Evolutionary conservation across 1,140 invertebrate genomes (phyloP).

Genomic region (Tyrophagus putrescentiae): DNA sequence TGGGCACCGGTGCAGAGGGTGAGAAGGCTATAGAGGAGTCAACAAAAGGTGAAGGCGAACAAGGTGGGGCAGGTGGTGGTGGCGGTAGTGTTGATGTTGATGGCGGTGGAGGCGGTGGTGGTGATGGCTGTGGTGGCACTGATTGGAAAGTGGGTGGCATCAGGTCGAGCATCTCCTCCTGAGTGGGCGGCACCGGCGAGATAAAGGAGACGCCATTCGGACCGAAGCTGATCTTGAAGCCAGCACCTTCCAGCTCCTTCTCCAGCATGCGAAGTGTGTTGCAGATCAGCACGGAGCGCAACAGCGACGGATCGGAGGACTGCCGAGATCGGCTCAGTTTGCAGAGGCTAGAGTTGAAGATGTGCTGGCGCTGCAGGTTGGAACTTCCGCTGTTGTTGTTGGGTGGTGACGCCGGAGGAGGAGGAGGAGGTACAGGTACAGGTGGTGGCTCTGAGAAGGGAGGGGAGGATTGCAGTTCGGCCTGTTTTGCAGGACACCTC

Average conservation of each 20-base stretch:
- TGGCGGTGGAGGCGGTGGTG: constrained; percentile 22
- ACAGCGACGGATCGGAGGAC: constrained; percentile 71
- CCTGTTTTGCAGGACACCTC: too few species aligned
- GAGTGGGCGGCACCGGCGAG: constrained; percentile 22
- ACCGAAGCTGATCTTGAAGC: constrained; percentile 30
- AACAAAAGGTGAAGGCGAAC: background rate
- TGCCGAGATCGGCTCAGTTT: constrained; percentile 74
- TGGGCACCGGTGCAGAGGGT: background rate
- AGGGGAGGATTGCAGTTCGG: too few species aligned
- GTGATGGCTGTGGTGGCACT: constrained; percentile 23
- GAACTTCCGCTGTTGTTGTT: constrained; percentile 1
- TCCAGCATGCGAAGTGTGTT: constrained; percentile 80
- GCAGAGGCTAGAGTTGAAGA: constrained; percentile 79
- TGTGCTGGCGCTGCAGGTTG: constrained; percentile 60
- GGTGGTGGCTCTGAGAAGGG: background rate
- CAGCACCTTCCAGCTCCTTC: constrained; percentile 69
- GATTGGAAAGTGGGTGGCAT: constrained; percentile 26
- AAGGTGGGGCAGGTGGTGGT: background rate
- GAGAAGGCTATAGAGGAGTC: background rate
- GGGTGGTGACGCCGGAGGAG: background rate
- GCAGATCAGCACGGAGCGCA: constrained; percentile 80
- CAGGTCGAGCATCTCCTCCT: constrained; percentile 27
- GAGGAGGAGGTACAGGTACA: background rate
- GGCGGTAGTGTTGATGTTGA: constrained; percentile 4
- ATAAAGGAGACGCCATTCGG: constrained; percentile 25